phyloP scores from a whole-genome alignment of 2,888 invertebrate genomes.

The Ecliptopera silaceata region DNA sequence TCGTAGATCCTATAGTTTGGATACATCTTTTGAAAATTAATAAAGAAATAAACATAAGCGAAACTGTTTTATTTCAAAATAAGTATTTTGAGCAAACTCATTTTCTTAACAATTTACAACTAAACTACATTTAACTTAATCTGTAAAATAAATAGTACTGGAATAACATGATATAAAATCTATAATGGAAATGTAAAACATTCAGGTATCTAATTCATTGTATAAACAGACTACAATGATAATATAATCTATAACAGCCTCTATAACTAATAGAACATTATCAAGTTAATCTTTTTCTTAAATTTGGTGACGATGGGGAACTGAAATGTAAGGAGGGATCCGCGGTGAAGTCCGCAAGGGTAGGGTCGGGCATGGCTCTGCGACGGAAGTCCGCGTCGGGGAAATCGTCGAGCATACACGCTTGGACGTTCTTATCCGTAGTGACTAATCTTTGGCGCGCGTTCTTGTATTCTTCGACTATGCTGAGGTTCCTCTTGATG shows the following conservation, averaged over 20 bases:
- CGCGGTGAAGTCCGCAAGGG: conserved; percentile 53
- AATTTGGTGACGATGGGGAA: conserved; percentile 62
- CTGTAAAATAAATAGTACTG: conserved; percentile 69
- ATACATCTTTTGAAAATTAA: not conserved
- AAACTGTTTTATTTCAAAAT: conserved; percentile 65
- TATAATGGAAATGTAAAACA: conserved; percentile 78
- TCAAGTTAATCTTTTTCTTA: conserved; percentile 57
- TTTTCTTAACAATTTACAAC: conserved; percentile 69
- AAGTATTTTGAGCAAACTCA: conserved; percentile 78
- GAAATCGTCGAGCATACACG: conserved; percentile 66
- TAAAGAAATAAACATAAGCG: conserved; percentile 43
- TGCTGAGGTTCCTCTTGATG: conserved; percentile 71
- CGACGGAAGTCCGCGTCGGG: conserved; percentile 59
- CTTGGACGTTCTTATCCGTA: conserved; percentile 73
- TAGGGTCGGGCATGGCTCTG: conserved; percentile 50
- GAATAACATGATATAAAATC: conserved; percentile 81
- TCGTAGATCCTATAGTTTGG: too few relatives aligned
- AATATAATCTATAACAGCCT: conserved; percentile 54
- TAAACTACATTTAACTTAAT: conserved; percentile 69
- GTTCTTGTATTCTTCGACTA: conserved; percentile 73
- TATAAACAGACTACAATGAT: conserved; percentile 52
- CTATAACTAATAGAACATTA: conserved; percentile 39
- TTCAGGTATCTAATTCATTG: conserved; percentile 73
- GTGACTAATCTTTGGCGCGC: conserved; percentile 64
- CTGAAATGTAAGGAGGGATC: conserved; percentile 49